Base-by-base conservation (phyloP, 2,113 vertebrate genomes). In the Rhea pennata region DNA sequence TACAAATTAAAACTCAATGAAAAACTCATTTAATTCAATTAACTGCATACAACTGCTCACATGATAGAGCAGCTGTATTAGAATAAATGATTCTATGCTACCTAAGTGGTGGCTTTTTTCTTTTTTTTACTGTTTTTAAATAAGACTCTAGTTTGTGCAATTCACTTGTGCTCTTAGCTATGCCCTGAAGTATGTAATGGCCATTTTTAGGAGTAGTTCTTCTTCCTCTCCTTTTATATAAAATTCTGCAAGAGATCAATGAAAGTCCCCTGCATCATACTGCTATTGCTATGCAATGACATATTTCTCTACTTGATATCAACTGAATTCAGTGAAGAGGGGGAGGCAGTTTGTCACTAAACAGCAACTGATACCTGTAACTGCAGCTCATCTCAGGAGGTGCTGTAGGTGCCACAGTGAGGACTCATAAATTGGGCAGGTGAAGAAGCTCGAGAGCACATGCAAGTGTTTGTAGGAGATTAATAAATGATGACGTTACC, bases 41-140 rank as follows among this genome's bases (percentile, higher is more conserved):
- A 87, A 84, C 42, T 83, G 90, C 44, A 56, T 39, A 89, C 61
- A 92, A 93, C 17, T 97, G 97, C 96, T 97, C 96, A 96, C 80
- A 62, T 74, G 89, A 91, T 10, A 94, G 84, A 97, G 87, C 50
- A 92, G 26, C 66, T 58, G 70, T 82, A 95, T 88, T 54, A 83
- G 89, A 88, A 71, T 20, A 76, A 80, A 5, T 3, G 5, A 86
- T 42, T 70, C 59, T 56, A 75, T 11, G 53, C 54, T 80, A 71
- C 15, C 20, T 33, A 44, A 61, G 19, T 7, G 8, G 31, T 46
- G 15, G 8, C 40, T 8, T 26, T 15, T 27, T 19, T 71, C 26
- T 31, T 15, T 15, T 51, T 56, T 84, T 27, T 12, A 13, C 74
- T 90, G 42, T 85, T 36, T 79, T 72, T 1, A 79, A 84, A 2